Conservation (phyloP, 2,797 vertebrate genomes). For the Steatocranus sp. region DNA sequence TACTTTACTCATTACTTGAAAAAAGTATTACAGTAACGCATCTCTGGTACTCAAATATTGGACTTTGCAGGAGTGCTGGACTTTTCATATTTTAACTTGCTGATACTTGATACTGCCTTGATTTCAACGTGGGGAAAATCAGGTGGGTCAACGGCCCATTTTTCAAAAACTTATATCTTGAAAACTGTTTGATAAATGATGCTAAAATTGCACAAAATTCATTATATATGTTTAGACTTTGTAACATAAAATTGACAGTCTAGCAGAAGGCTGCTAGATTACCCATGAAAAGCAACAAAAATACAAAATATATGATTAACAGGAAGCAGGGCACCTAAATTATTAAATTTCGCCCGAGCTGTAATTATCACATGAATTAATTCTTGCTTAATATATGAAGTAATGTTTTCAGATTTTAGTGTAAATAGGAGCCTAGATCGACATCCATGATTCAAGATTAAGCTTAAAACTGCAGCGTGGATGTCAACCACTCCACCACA, state of each 20-base stretch:
- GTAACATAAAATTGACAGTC: not conserved
- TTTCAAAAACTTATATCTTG: not conserved
- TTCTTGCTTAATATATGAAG: not conserved
- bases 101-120: not conserved
- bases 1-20: not conserved
- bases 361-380: not conserved
- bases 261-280: fast-evolving
- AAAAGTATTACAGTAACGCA: fast-evolving
- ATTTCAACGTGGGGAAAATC: not conserved
- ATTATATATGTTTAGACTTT: not conserved
- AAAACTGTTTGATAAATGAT: not conserved
- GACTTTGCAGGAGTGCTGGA: not conserved
- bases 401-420: not conserved
- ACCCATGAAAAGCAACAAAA: not conserved
- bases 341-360: fast-evolving
- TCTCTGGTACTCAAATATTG: fast-evolving
- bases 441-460: fast-evolving
- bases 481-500: not conserved
- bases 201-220: not conserved
- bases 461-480: not conserved
- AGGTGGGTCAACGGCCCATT: fast-evolving
- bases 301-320: not conserved
- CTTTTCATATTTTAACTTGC: not conserved
- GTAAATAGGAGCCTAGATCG: not conserved
- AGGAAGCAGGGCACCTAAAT: not conserved